Conservation (phyloP, 2,113 vertebrate species). For the Gopherus evgoodei region DNA sequence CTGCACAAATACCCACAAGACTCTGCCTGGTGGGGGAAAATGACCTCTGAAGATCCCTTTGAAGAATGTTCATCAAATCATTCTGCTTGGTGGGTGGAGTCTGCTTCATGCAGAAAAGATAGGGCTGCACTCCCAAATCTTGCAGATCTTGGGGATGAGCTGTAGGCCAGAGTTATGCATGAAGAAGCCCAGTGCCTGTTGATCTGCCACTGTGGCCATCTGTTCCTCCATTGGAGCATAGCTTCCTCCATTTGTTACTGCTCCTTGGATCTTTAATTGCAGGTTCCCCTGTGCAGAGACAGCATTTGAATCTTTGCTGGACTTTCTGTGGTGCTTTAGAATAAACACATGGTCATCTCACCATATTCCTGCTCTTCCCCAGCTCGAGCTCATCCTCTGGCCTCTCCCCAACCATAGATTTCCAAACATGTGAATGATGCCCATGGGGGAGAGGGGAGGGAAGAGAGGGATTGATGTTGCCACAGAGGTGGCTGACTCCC, state of each 20-base stretch:
- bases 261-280: background rate
- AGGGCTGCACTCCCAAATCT: background rate
- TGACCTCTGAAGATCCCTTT: background rate
- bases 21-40: background rate
- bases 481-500: background rate
- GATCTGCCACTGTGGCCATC: no score
- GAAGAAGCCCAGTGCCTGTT: background rate
- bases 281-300: background rate
- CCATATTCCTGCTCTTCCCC: background rate
- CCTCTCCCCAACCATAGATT: background rate
- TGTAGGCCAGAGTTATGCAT: background rate
- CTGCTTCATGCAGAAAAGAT: background rate
- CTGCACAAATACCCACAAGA: background rate
- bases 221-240: no score
- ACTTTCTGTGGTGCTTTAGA: background rate
- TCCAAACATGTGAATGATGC: background rate
- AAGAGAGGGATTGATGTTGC: background rate
- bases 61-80: background rate
- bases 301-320: background rate
- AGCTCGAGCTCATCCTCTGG: background rate
- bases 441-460: no score
- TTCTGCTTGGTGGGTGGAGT: background rate
- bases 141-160: background rate
- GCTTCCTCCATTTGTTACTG: background rate
- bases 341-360: background rate